Evolutionary conservation across 2,113 vertebrate genomes (phyloP).

Genomic region (Eonycteris spelaea): DNA sequence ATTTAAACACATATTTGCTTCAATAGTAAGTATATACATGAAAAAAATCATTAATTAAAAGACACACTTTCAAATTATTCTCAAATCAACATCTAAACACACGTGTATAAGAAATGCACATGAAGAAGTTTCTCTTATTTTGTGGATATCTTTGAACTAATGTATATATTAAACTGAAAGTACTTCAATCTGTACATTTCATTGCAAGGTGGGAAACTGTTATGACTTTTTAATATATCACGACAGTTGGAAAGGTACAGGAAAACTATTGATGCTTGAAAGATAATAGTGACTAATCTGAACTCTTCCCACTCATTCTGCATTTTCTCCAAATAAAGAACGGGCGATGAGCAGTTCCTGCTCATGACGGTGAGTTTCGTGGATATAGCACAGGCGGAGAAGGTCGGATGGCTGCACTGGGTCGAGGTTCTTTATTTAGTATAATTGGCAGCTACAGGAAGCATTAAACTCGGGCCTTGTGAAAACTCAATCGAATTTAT

Average conservation of each 20-base stretch:
- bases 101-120: not conserved
- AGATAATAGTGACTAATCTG: not conserved
- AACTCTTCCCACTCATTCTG: not conserved
- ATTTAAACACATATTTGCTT: not conserved
- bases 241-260: not conserved
- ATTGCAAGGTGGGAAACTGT: not conserved
- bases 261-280: not conserved
- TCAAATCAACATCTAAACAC: not conserved
- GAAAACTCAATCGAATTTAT: constrained; percentile 43
- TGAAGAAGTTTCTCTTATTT: not conserved
- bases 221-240: not conserved
- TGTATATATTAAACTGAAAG: not conserved
- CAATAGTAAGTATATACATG: not conserved
- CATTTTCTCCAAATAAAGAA: not conserved
- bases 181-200: not conserved
- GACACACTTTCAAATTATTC: not conserved
- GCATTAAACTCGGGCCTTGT: not conserved
- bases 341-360: not conserved
- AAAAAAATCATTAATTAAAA: not conserved
- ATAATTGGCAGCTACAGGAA: not conserved
- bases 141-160: not conserved
- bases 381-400: not conserved
- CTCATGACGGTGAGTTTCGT: not conserved
- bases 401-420: not conserved
- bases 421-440: not conserved